Conservation (phyloP, 2,888 invertebrate species). For the Leptopilina drosophilae region DNA sequence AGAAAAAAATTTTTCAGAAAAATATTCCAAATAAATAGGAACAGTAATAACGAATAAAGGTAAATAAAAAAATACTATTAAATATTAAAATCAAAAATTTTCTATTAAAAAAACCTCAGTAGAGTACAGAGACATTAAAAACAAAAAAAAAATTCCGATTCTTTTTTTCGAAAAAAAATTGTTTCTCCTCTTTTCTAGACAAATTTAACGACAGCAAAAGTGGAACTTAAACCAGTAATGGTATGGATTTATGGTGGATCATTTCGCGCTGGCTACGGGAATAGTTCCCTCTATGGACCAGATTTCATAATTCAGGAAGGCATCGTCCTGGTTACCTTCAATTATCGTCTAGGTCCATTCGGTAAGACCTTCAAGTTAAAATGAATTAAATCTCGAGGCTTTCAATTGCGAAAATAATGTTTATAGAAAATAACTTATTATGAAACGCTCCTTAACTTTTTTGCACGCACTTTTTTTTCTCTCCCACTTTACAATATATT, state of each 20-base stretch:
- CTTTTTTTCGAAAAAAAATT: background rate
- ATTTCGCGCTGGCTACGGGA: slow-evolving; percentile 52
- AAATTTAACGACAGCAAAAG: background rate
- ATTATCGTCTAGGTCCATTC: slow-evolving; percentile 63
- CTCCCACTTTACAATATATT: background rate
- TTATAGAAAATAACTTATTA: slow-evolving; percentile 17
- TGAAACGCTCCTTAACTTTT: slow-evolving; percentile 21
- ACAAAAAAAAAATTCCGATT: no score
- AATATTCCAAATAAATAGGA: no score
- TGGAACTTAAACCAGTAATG: slow-evolving; percentile 53
- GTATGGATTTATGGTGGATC: slow-evolving; percentile 63
- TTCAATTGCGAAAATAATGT: slow-evolving; percentile 17
- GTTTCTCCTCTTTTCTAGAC: background rate
- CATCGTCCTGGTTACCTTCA: slow-evolving; percentile 61
- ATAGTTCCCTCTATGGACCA: slow-evolving; percentile 55
- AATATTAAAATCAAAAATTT: no score
- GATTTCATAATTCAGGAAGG: slow-evolving; percentile 62
- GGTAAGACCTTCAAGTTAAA: slow-evolving; percentile 54
- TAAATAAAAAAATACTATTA: no score
- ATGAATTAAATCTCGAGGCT: slow-evolving; percentile 23
- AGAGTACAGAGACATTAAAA: no score
- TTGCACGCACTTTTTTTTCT: background rate
- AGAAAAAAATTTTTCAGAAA: no score
- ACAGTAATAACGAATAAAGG: no score
- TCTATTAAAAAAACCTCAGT: no score